These are phyloP conservation scores for Dasypogon diadema DNA, from an alignment of 2,888 invertebrate genomes.

Conservation along the genomic window DNA sequence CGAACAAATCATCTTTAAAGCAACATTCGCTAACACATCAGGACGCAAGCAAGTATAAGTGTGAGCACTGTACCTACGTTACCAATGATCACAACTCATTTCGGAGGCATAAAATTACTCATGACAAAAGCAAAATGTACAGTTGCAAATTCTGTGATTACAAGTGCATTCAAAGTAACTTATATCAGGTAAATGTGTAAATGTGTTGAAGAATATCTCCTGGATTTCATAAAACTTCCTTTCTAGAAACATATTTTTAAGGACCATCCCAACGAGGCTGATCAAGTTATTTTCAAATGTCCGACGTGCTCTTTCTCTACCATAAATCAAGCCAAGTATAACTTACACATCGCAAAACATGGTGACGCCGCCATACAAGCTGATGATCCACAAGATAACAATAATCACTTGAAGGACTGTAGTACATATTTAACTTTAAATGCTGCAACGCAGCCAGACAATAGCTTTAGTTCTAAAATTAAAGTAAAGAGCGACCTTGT, in stretches of 20 bases:
- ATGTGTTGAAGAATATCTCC: background rate
- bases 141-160: conserved; percentile 84
- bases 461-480: conserved; percentile 61
- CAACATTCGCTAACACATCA: conserved; percentile 69
- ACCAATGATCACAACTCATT: conserved; percentile 86
- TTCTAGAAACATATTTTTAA: conserved; percentile 76
- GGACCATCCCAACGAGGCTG: conserved; percentile 80
- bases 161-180: conserved; percentile 83
- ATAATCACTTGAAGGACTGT: background rate
- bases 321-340: conserved; percentile 64
- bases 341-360: conserved; percentile 65
- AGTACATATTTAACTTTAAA: background rate
- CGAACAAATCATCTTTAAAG: conserved; percentile 70
- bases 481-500: conserved; percentile 65
- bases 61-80: conserved; percentile 78
- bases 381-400: background rate
- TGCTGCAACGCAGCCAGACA: background rate
- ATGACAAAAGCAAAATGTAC: conserved; percentile 81
- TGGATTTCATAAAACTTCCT: background rate
- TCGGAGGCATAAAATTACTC: conserved; percentile 81
- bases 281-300: conserved; percentile 71
- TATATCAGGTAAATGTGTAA: conserved; percentile 72
- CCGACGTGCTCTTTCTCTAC: conserved; percentile 64
- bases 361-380: conserved; percentile 54
- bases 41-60: conserved; percentile 74